A percentile compares a stretch with the other conserved stretches of the same genome.
Evolutionary conservation across 2,888 invertebrate genomes (phyloP).

Genomic region (Endotricha flammealis): DNA sequence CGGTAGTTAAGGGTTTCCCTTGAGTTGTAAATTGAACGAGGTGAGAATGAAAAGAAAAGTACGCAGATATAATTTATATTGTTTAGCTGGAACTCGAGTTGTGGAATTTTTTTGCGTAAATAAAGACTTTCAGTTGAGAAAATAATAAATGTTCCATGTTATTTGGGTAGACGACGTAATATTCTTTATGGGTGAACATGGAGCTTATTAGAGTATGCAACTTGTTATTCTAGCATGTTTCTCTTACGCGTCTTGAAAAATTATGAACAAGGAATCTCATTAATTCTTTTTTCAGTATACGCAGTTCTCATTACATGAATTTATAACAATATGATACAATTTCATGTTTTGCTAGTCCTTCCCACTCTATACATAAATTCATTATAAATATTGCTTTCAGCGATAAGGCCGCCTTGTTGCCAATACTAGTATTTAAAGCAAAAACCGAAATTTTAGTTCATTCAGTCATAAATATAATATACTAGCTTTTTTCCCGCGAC

Average conservation of each 20-base stretch:
- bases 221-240: slow-evolving; percentile 13
- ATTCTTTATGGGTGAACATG: slow-evolving; percentile 15
- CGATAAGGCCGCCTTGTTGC: too few relatives aligned
- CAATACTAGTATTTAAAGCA: too few relatives aligned
- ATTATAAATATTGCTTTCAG: too few relatives aligned
- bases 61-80: slow-evolving; percentile 17
- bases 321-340: too few relatives aligned
- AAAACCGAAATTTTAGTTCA: too few relatives aligned
- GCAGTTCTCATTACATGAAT: too few relatives aligned
- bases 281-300: too few relatives aligned
- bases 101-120: slow-evolving; percentile 17
- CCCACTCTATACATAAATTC: too few relatives aligned
- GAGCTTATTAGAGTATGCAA: slow-evolving; percentile 16
- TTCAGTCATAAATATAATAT: too few relatives aligned
- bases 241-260: slow-evolving; percentile 5
- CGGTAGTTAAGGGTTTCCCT: background rate
- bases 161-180: slow-evolving; percentile 11
- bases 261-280: slow-evolving; percentile 5
- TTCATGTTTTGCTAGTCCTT: too few relatives aligned
- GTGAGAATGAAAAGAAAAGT: slow-evolving; percentile 11
- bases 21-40: slow-evolving; percentile 9
- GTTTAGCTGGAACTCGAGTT: slow-evolving; percentile 16
- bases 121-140: slow-evolving; percentile 13
- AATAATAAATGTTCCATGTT: slow-evolving; percentile 16
- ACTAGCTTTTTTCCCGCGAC: too few relatives aligned